These are phyloP conservation scores for Stomatorhinus ivindoensis DNA, from an alignment of 2,113 vertebrate species.

Conservation along the genomic window DNA sequence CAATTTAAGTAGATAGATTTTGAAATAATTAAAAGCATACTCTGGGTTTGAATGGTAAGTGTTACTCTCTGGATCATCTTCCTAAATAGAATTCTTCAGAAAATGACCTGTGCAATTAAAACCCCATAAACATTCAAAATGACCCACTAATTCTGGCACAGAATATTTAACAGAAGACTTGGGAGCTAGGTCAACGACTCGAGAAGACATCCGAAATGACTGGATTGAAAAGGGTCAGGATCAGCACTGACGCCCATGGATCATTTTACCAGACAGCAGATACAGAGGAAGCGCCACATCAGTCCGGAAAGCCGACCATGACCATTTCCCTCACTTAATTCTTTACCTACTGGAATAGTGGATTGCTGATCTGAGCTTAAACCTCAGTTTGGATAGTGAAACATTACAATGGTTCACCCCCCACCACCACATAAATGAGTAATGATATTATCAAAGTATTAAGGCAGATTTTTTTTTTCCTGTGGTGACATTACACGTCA, in stretches of 20 bases:
- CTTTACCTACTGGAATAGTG: neutral
- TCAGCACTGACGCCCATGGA: neutral
- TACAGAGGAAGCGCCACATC: neutral
- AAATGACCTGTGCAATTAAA: neutral
- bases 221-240: neutral
- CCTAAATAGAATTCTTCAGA: neutral
- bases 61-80: neutral
- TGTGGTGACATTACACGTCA: neutral
- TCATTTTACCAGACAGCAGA: neutral
- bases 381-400: neutral
- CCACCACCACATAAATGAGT: neutral
- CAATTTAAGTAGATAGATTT: neutral
- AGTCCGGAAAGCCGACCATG: neutral
- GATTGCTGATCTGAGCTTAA: neutral
- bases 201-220: neutral
- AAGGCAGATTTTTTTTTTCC: neutral
- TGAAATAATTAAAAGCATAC: neutral
- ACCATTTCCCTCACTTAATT: neutral
- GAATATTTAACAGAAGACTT: neutral
- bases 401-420: neutral
- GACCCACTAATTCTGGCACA: neutral
- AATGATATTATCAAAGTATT: neutral
- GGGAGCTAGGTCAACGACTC: neutral
- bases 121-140: neutral
- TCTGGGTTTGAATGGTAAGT: neutral